Evolutionary conservation across 2,797 vertebrate genomes (phyloP).

Genomic region (Tolypeutes matacus): DNA sequence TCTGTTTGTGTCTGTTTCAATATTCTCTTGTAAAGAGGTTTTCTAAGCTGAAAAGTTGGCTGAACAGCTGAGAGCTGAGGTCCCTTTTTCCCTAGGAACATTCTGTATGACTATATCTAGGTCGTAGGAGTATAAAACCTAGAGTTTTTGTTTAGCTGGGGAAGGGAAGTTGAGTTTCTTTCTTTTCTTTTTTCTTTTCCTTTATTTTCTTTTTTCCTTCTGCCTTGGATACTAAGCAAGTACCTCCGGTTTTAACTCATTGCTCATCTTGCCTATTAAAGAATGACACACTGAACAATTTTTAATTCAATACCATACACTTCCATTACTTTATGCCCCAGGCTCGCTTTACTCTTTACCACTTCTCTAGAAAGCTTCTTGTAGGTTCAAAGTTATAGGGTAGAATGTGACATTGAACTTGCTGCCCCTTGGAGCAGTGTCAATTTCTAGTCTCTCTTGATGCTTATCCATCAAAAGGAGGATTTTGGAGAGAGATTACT

Average conservation of each 20-base stretch:
- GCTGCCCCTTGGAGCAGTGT: not conserved
- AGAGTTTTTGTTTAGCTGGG: conserved; percentile 63
- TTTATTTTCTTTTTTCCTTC: not conserved
- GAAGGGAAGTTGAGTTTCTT: conserved; percentile 40
- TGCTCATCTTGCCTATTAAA: conserved; percentile 21
- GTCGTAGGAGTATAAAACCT: conserved; percentile 50
- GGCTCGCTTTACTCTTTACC: not conserved
- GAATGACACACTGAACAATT: not conserved
- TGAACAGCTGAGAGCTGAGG: conserved; percentile 49
- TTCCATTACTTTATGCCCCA: not conserved
- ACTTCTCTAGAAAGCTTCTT: conserved; percentile 4
- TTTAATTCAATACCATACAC: not conserved
- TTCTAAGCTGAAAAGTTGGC: conserved; percentile 62
- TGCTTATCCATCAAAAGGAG: not conserved
- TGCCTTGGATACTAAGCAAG: conserved; percentile 35
- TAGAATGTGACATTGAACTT: not conserved
- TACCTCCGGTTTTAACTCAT: conserved; percentile 59
- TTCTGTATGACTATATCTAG: conserved; percentile 72
- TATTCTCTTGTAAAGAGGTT: conserved; percentile 69
- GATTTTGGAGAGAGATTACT: conserved; percentile 38
- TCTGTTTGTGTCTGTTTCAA: conserved; percentile 66
- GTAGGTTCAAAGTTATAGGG: not conserved
- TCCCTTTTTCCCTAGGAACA: conserved; percentile 65
- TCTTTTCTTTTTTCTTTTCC: not conserved
- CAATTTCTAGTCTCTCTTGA: not conserved